These are phyloP conservation scores for Microplitis manilae DNA, from an alignment of 2,888 invertebrate genomes.

Conservation along the genomic window DNA sequence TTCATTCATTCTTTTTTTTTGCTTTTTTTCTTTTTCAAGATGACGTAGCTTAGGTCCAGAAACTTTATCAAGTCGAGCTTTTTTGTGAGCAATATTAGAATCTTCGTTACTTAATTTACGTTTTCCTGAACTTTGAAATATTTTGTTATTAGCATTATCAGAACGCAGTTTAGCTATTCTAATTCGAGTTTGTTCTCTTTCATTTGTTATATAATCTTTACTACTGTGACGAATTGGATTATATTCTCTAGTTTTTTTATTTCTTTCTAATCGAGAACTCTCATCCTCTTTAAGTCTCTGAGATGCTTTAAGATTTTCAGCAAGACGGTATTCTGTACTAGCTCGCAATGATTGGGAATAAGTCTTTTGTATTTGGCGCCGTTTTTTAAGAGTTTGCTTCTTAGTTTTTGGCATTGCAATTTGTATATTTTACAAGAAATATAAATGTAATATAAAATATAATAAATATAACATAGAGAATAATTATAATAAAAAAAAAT, in stretches of 20 bases:
- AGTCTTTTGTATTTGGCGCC: too few relatives aligned
- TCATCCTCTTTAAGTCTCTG: background rate
- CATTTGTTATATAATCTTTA: background rate
- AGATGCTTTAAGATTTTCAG: background rate
- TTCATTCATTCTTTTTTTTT: background rate
- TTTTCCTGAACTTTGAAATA: too few relatives aligned
- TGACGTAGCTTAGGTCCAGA: background rate
- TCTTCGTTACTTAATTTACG: too few relatives aligned
- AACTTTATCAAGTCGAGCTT: too few relatives aligned
- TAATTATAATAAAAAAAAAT: background rate
- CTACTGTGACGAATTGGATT: background rate
- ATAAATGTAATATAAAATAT: slow-evolving; percentile 2
- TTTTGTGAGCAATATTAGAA: too few relatives aligned
- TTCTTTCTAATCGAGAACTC: too few relatives aligned
- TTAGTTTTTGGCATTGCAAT: too few relatives aligned
- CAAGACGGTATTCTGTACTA: background rate
- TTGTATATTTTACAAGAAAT: too few relatives aligned
- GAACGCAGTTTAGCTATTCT: background rate
- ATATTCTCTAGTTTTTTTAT: background rate
- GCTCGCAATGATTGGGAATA: too few relatives aligned
- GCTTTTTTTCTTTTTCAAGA: background rate
- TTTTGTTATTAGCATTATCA: too few relatives aligned
- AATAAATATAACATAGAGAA: background rate
- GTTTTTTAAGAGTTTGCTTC: too few relatives aligned
- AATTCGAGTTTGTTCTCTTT: background rate